Evolutionary conservation across 2,113 vertebrate genomes (phyloP), one percentile per base, ranked within the genome.

Genomic region (Cochlearius cochlearius): DNA sequence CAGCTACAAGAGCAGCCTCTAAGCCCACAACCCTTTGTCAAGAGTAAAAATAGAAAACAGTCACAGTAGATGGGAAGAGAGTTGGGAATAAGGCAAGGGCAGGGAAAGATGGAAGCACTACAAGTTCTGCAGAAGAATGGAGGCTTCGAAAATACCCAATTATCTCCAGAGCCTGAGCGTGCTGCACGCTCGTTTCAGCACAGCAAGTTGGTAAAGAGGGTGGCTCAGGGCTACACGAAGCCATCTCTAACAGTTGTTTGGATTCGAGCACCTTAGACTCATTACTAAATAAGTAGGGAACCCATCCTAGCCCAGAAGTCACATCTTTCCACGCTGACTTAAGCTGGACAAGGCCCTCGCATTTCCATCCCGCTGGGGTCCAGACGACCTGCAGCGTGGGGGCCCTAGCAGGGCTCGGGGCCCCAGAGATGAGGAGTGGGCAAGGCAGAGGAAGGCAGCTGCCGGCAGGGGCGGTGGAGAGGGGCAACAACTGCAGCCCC

Each of bases 11-110:
- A 96, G 89, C 92, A 94, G 92, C 86, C 73, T 92, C 63, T 85
- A 71, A 96, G 89, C 89, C 84, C 74, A 85, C 84, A 91, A 7
- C 62, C 77, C 77, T 94, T 95, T 91, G 77, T 93, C 81, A 86
- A 55, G 74, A 73, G 62, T 72, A 52, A 94, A 97, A 96, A 91
- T 41, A 96, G 91, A 76, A 95, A 96, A 78, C 77, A 94, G 69
- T 30, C 25, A 49, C 38, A 45, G 81, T 82, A 20, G 79, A 94
- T 82, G 67, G 85, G 68, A 88, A 92, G 49, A 79, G 36, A 90
- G 38, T 76, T 32, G 36, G 71, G 53, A 94, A 50, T 62, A 80
- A 85, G 64, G 23, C 2, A 3, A 82, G 72, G 64, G 38, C 55
- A 64, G 60, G 62, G 41, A 27, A 91, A 62, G 76, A 87, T 79